A percentile compares a stretch with the other conserved stretches of the same genome.
phyloP scores from a whole-genome alignment of 2,888 invertebrate species.

The Lypha dubia region DNA sequence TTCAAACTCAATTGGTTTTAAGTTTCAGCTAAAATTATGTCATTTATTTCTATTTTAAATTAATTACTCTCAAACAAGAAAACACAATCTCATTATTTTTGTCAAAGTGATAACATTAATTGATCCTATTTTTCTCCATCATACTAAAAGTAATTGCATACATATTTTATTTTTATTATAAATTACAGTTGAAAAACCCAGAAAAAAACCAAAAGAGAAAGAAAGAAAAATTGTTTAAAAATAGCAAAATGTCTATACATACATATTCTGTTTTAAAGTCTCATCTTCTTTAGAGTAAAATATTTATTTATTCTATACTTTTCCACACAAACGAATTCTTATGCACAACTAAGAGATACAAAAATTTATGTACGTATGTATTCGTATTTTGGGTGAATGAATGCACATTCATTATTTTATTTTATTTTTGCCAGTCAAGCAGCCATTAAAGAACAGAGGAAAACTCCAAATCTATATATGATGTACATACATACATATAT shows the following conservation, averaged over 20 bases:
- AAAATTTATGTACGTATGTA: not conserved
- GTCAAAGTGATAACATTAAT: constrained; percentile 14
- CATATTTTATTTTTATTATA: constrained; percentile 7
- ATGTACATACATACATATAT: not conserved
- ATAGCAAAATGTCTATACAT: constrained; percentile 40
- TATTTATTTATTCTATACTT: constrained; percentile 24
- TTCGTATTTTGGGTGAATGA: not conserved
- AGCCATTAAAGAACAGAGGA: constrained; percentile 14
- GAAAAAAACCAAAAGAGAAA: not conserved
- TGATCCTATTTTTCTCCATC: constrained; percentile 1
- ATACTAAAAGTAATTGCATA: not conserved
- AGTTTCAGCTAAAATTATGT: not conserved
- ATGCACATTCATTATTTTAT: constrained; percentile 37
- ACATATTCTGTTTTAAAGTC: not conserved
- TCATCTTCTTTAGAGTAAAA: constrained; percentile 24
- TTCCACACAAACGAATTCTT: constrained; percentile 5
- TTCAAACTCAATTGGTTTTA: not conserved
- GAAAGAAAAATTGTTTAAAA: constrained; percentile 8
- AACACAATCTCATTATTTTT: constrained; percentile 17
- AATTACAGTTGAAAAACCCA: not conserved
- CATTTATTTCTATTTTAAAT: not conserved
- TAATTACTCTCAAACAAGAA: not conserved
- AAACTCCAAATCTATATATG: constrained; percentile 50
- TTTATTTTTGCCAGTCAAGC: constrained; percentile 25
- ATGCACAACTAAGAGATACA: not conserved